These are phyloP conservation scores for Calephelis nemesis DNA, from an alignment of 1,140 invertebrate genomes.

Conservation along the genomic window DNA sequence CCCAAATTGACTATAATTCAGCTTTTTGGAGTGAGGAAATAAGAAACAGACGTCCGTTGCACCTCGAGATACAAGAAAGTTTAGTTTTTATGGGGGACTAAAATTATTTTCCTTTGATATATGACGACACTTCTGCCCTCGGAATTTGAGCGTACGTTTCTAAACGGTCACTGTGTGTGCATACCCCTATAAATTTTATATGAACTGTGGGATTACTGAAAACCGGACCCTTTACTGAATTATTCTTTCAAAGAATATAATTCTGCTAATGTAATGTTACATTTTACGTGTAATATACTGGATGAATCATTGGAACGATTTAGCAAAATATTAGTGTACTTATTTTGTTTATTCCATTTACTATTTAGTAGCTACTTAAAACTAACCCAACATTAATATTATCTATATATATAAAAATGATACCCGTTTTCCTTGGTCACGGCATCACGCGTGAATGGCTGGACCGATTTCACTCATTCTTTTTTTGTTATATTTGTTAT, in stretches of 20 bases:
- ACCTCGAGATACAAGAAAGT: slow-evolving; percentile 50
- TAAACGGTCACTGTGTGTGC: slow-evolving; percentile 59
- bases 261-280: slow-evolving; percentile 5
- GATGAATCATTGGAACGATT: too few species aligned
- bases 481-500: too few species aligned
- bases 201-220: slow-evolving; percentile 47
- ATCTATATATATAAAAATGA: too few species aligned
- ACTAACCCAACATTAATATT: too few species aligned
- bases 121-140: slow-evolving; percentile 60
- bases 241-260: slow-evolving; percentile 4
- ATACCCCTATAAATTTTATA: slow-evolving; percentile 67
- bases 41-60: slow-evolving; percentile 63
- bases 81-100: slow-evolving; percentile 69
- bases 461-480: too few species aligned
- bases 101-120: slow-evolving; percentile 68
- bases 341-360: too few species aligned
- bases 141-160: slow-evolving; percentile 69
- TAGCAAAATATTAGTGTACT: too few species aligned
- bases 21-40: slow-evolving; percentile 55
- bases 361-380: too few species aligned
- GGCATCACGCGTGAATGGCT: too few species aligned
- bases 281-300: too few species aligned
- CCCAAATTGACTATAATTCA: slow-evolving; percentile 67
- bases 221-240: slow-evolving; percentile 28
- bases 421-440: too few species aligned